Percentiles rank a stretch among this genome's conserved stretches.
Evolutionary conservation across 2,113 vertebrate species (phyloP).

Genomic region (Ibidorhyncha struthersii): DNA sequence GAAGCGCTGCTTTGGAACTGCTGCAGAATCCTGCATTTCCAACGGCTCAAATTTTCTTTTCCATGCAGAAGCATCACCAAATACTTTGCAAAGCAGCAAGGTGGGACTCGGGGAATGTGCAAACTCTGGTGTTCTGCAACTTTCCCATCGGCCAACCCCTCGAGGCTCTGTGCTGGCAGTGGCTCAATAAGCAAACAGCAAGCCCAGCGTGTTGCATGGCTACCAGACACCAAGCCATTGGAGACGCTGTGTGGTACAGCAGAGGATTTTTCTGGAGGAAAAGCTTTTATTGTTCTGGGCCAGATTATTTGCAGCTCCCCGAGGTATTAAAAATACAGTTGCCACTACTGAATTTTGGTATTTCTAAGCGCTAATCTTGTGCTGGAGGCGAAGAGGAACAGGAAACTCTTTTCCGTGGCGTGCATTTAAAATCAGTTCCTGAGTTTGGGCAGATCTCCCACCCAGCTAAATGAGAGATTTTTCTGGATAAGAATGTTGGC

Average conservation of each 20-base stretch:
- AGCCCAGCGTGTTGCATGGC: background rate
- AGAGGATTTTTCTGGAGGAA: background rate
- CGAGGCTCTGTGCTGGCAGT: background rate
- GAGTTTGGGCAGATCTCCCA: conserved; percentile 57
- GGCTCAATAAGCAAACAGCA: background rate
- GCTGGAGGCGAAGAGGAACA: conserved; percentile 26
- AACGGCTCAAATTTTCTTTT: background rate
- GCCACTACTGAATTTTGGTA: conserved; percentile 11
- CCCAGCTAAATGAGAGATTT: conserved; percentile 57
- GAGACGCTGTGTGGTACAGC: background rate
- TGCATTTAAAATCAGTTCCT: conserved; percentile 47
- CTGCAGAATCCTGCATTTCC: background rate
- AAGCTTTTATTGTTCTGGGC: background rate
- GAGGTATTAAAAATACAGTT: conserved; percentile 25
- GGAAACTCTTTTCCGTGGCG: conserved; percentile 21
- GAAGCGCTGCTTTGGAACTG: background rate
- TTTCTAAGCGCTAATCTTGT: conserved; percentile 17
- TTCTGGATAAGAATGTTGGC: conserved; percentile 46
- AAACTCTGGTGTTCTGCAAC: background rate
- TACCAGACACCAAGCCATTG: background rate
- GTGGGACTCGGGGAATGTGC: background rate
- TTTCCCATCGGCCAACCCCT: background rate
- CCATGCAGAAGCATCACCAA: background rate
- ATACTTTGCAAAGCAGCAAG: background rate
- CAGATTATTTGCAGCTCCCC: background rate